Conservation (phyloP, 2,888 invertebrate genomes). For the Drosophila rellima region DNA sequence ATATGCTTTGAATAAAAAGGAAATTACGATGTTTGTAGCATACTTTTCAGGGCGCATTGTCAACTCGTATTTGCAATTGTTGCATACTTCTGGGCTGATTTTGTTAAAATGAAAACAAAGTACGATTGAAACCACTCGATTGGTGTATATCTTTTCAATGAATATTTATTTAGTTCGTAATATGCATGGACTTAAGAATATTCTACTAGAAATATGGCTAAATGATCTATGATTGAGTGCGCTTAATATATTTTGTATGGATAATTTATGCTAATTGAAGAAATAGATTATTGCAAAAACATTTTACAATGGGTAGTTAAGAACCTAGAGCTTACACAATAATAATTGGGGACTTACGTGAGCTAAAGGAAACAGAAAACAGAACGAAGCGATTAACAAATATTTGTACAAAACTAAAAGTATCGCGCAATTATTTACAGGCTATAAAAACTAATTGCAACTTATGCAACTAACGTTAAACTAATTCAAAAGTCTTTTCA, state of each 20-base stretch:
- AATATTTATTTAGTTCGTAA: constrained; percentile 44
- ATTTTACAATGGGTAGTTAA: constrained; percentile 40
- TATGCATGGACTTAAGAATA: constrained; percentile 55
- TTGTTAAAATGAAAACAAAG: neutral
- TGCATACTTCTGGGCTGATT: constrained; percentile 24
- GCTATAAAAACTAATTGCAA: constrained; percentile 46
- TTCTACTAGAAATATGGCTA: constrained; percentile 48
- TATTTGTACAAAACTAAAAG: constrained; percentile 63
- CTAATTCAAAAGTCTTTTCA: constrained; percentile 74
- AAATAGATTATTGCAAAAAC: constrained; percentile 40
- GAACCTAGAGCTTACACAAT: constrained; percentile 14
- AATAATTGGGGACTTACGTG: constrained; percentile 21
- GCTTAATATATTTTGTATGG: constrained; percentile 18
- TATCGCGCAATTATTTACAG: constrained; percentile 62
- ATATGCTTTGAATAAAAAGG: neutral
- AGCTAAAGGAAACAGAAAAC: constrained; percentile 23
- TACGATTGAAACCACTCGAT: neutral
- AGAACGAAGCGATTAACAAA: constrained; percentile 36
- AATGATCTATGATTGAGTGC: constrained; percentile 63
- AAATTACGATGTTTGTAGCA: neutral
- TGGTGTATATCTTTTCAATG: constrained; percentile 33
- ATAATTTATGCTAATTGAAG: constrained; percentile 55
- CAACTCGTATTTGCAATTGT: neutral
- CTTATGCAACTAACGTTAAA: constrained; percentile 36
- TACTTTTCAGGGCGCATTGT: neutral